Evolutionary conservation across 2,888 invertebrate species (phyloP).

Genomic region (Drosophila pseudotalamancana): DNA sequence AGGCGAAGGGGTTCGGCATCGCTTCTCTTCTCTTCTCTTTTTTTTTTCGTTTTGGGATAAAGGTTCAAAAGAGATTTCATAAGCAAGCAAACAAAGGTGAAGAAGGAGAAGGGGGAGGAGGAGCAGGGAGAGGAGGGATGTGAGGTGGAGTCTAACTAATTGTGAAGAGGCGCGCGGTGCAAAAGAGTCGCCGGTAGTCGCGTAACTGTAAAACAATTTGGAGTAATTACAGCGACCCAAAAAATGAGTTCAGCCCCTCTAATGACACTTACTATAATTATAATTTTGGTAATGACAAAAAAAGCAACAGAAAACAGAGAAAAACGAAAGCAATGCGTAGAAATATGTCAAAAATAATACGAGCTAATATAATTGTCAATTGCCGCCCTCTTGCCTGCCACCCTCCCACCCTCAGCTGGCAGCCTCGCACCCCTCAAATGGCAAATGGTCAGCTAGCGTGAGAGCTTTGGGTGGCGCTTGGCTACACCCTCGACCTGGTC

Average conservation of each 20-base stretch:
- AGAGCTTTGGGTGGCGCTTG: conserved; percentile 35
- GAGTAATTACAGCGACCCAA: conserved; percentile 58
- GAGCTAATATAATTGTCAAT: conserved; percentile 72
- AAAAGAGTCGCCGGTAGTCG: conserved; percentile 30
- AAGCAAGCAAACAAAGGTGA: too few species aligned
- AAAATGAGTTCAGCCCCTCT: conserved; percentile 69
- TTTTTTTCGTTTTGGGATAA: too few species aligned
- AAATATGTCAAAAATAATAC: conserved; percentile 77
- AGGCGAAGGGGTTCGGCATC: conserved; percentile 29
- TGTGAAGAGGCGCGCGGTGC: conserved; percentile 27
- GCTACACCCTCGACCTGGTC: conserved; percentile 21
- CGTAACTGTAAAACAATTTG: conserved; percentile 71
- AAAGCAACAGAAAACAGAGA: conserved; percentile 14
- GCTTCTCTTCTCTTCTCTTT: too few species aligned
- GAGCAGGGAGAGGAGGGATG: neutral
- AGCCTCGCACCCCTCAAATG: too few species aligned
- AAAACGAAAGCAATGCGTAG: conserved; percentile 47
- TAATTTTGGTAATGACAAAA: conserved; percentile 76
- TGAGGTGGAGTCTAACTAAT: conserved; percentile 40
- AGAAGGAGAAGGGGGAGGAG: conserved; percentile 14
- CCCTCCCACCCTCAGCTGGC: neutral
- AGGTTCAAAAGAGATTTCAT: conserved; percentile 62
- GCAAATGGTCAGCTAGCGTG: conserved; percentile 63
- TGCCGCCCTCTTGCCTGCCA: conserved; percentile 6
- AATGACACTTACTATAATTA: conserved; percentile 76